Evolutionary conservation across 2,797 vertebrate genomes (phyloP), one percentile per base, ranked within the genome.

Genomic region (Gobio occitaniae): DNA sequence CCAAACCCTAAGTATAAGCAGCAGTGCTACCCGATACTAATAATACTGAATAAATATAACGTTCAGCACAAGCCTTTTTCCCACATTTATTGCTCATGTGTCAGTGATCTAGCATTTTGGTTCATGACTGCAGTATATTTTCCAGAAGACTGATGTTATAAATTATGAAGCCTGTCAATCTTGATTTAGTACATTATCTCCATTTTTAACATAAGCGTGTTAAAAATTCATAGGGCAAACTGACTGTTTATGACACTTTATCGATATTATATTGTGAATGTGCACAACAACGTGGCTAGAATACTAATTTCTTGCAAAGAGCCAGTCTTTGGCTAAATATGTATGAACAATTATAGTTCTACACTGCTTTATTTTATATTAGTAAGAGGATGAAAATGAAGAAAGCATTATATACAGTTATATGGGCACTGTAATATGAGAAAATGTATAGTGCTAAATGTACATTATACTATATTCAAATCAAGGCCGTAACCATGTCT

Each of bases 141-240:
- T 90, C 82, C 68, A 86, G 88, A 63, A 88, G 82, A 90, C 82
- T 56, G 83, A 88, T 86, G 66, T 82, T 90, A 74, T 69, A 68
- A 86, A 83, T 56, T 63, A 84, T 54, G 80, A 86, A 75, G 70
- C 68, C 81, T 87, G 88, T 79, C 85, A 86, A 80, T 54, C 59
- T 74, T 91, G 91, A 93, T 92, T 93, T 89, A 90, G 80, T 84
- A 85, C 82, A 87, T 92, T 87, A 87, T 88, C 52, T 82, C 69
- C 70, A 69, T 78, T 81, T 78, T 89, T 82, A 85, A 87, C 81
- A 76, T 82, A 75, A 78, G 70, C 32, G 41, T 87, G 89, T 90
- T 86, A 89, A 80, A 82, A 79, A 90, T 91, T 84, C 87, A 76
- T 89, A 87, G 81, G 86, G 89, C 90, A 90, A 90, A 74, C 85